Evolutionary conservation across 2,797 vertebrate species (phyloP).

Genomic region (Pseudopleuronectes americanus): DNA sequence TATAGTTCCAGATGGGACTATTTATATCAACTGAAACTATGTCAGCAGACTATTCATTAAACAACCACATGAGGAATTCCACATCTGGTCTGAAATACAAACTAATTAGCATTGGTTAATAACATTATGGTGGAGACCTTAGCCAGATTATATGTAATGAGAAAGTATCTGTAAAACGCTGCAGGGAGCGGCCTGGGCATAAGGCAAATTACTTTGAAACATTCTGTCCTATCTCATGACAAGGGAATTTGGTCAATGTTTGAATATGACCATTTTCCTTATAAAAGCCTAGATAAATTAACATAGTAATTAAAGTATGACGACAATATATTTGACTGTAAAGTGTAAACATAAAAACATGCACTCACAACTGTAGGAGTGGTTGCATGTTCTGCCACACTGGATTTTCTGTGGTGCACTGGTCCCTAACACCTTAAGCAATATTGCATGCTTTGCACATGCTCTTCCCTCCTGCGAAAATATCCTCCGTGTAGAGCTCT

Average conservation of each 20-base stretch:
- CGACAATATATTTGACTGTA: neutral
- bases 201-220: neutral
- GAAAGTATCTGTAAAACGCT: neutral
- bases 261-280: neutral
- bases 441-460: conserved; percentile 8
- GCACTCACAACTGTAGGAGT: neutral
- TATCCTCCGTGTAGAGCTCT: conserved; percentile 5
- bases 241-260: neutral
- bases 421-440: neutral
- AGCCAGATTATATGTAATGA: neutral
- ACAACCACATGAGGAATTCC: neutral
- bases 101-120: neutral
- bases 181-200: neutral
- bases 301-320: neutral
- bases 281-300: neutral
- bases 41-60: neutral
- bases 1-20: neutral
- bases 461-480: conserved; percentile 6
- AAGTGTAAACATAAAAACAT: neutral
- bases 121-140: neutral
- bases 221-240: neutral
- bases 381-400: neutral
- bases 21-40: neutral
- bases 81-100: neutral
- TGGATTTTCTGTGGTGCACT: neutral